Evolutionary conservation across 64 coral and sea anemone species (phyloP), one percentile per base, ranked within the genome.

Genomic region (Montipora capricornis): DNA sequence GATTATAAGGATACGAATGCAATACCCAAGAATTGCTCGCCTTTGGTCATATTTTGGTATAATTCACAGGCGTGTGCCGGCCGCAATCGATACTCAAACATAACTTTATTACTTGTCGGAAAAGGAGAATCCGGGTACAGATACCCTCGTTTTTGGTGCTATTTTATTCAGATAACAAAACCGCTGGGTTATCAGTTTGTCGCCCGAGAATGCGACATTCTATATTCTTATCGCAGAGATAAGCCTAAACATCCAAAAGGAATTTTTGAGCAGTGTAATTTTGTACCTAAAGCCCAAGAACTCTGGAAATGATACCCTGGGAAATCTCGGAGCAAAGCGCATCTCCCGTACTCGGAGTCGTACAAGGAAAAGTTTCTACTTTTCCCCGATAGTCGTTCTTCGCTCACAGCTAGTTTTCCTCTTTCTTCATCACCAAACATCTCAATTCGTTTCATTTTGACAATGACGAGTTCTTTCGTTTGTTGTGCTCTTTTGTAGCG

Each of bases 81-180:
- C 13, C 14, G 76, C 76, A 78, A 78, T 49, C 19, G 76, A 78
- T 78, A 78, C 44, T 50, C 47, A 78, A 76, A 14, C 74, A 45
- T 9, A 16, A 16, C 76, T 3, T 17, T 78, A 17, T 22, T 17
- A 37, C 17, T 17, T 49, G 16, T 47, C 66, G 46, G 46, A 71
- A 70, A 51, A 44, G 8, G 82, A 71, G 67, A 70, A 84, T 86
- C 64, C 19, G 19, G 71, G 3, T 6, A 19, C 10, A 86, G 82
- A 86, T 86, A 86, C 82, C 70, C 47, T 86, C 14, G 64, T 71
- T 86, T 68, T 64, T 84, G n/a, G 44, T 73, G 19, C 66, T 19
- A 71, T 86, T 86, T 86, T 86, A 68, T 71, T n/a, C 82, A 20
- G 82, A 84, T 86, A 86, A 86, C 82, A 71, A 20, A 19, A 19